These are phyloP conservation scores for Rhagophthalmus giganteus DNA, from an alignment of 2,888 invertebrate genomes.

Conservation along the genomic window DNA sequence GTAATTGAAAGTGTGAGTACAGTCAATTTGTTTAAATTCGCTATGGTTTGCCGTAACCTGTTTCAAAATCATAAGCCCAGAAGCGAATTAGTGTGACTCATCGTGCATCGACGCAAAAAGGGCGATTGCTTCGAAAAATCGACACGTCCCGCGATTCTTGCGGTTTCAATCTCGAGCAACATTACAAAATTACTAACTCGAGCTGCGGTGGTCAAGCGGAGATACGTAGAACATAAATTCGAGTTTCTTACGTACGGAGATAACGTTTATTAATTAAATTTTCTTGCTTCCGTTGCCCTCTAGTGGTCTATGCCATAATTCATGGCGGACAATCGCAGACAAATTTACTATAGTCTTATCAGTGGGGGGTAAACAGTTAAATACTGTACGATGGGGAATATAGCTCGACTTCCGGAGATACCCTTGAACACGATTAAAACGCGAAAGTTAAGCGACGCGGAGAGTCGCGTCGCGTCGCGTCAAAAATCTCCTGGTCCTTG, in stretches of 20 bases:
- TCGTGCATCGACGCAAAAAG: constrained; percentile 5
- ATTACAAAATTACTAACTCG: neutral
- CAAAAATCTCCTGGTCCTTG: no score
- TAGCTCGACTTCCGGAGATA: neutral
- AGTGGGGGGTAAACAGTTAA: constrained; percentile 38
- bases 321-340: constrained; percentile 36
- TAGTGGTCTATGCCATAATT: constrained; percentile 28
- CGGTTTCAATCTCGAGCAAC: neutral
- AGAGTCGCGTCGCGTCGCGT: no score
- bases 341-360: constrained; percentile 42
- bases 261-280: constrained; percentile 43
- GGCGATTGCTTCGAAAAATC: constrained; percentile 3
- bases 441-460: no score
- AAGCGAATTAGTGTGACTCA: constrained; percentile 10
- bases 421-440: constrained; percentile 6
- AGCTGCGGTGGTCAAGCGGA: constrained; percentile 16
- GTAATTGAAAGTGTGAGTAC: constrained; percentile 51
- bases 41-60: constrained; percentile 41
- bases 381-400: constrained; percentile 28
- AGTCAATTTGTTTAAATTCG: constrained; percentile 54
- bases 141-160: constrained; percentile 12
- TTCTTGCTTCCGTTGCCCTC: constrained; percentile 35
- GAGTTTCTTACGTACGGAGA: constrained; percentile 32
- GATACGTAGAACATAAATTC: constrained; percentile 29
- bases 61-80: constrained; percentile 16